Evolutionary conservation across 2,797 vertebrate genomes (phyloP).

Genomic region (Hephaestus fuliginosus): DNA sequence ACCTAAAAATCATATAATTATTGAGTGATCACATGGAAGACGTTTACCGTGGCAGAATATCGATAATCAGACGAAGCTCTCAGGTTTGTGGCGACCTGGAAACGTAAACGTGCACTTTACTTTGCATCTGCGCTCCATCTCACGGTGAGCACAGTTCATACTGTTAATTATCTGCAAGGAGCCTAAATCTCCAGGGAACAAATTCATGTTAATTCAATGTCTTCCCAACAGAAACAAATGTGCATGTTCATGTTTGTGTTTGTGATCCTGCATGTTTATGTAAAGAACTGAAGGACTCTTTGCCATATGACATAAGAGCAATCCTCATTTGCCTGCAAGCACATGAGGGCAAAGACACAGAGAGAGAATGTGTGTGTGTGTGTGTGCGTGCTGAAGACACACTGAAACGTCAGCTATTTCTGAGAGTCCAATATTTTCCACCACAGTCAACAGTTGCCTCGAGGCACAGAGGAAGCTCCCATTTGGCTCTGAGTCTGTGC

Average conservation of each 20-base stretch:
- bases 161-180: background rate
- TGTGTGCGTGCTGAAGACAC: conserved; percentile 30
- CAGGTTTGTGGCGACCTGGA: background rate
- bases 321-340: conserved; percentile 30
- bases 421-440: conserved; percentile 72
- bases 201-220: background rate
- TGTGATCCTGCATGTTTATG: conserved; percentile 26
- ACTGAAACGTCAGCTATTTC: conserved; percentile 74
- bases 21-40: background rate
- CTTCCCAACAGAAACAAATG: background rate
- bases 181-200: background rate
- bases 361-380: conserved; percentile 27
- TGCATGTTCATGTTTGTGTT: background rate
- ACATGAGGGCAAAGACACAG: background rate
- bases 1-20: background rate
- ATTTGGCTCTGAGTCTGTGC: conserved; percentile 58
- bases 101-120: background rate
- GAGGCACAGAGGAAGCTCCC: conserved; percentile 71
- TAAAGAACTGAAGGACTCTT: conserved; percentile 2
- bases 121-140: background rate
- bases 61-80: background rate
- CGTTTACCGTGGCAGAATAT: background rate
- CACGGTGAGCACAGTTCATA: background rate
- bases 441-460: conserved; percentile 74
- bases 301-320: conserved; percentile 45